Evolutionary conservation across 2,888 invertebrate genomes (phyloP).

Genomic region (Sminthurinus aureus): DNA sequence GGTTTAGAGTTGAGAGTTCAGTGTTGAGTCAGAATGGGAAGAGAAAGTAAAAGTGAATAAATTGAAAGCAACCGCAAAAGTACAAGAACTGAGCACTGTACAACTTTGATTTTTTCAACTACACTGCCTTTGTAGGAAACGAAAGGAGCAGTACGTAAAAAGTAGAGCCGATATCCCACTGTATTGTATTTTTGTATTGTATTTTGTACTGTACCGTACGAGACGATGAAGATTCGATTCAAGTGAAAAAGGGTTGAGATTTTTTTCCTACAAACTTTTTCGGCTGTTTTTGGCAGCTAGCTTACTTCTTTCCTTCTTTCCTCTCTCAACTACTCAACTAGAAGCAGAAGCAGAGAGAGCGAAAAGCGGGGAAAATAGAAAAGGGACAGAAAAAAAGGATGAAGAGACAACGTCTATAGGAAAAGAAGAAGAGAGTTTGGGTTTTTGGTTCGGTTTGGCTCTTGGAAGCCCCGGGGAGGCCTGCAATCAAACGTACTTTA

Average conservation of each 20-base stretch:
- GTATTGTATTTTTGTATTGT: too few species aligned
- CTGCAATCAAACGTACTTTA: slow-evolving; percentile 49
- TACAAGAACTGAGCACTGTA: too few species aligned
- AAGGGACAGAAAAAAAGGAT: too few species aligned
- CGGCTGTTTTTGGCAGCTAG: slow-evolving; percentile 46
- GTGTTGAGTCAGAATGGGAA: too few species aligned
- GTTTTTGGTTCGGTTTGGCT: slow-evolving; percentile 26
- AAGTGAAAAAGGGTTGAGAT: slow-evolving; percentile 45
- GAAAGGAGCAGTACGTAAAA: not conserved
- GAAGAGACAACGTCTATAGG: not conserved
- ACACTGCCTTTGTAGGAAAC: not conserved
- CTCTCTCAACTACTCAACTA: not conserved
- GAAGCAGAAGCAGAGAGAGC: too few species aligned
- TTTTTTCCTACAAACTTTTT: slow-evolving; percentile 42
- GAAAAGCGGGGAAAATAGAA: too few species aligned
- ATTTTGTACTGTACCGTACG: too few species aligned
- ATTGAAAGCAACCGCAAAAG: too few species aligned
- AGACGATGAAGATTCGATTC: not conserved
- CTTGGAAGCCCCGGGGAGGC: slow-evolving; percentile 44
- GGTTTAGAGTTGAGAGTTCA: not conserved
- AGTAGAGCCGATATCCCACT: too few species aligned
- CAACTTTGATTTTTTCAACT: too few species aligned
- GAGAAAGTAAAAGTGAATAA: too few species aligned
- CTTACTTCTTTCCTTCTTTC: slow-evolving; percentile 29
- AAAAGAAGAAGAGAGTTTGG: not conserved